Evolutionary conservation across 1,140 invertebrate genomes (phyloP), one percentile per base, ranked within the genome.

Genomic region (Trialeurodes vaporariorum): DNA sequence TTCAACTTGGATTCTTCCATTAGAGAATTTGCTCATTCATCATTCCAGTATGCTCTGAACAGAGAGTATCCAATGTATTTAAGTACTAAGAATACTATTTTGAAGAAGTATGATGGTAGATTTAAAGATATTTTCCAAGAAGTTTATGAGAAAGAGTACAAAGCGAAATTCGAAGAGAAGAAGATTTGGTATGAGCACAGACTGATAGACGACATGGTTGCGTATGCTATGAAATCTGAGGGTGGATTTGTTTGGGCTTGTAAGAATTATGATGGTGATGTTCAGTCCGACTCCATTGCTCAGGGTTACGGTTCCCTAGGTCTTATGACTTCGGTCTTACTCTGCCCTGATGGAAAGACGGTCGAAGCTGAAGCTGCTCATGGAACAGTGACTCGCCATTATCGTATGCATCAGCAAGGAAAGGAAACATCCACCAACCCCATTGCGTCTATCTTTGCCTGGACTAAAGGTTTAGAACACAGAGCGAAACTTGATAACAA

Each of bases 71-170:
- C 95, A 11, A 80, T 98, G 5, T 98, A 98, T 78, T 81, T 99
- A 76, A 97, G 94, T 71, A 99, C 97, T 2, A 99, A 99, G 79
- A 99, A 99, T 76, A 99, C 97, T 0, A 99, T 99, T 77, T 83
- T 99, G 22, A 99, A 99, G 79, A 88, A 90, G 71, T 99, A 99
- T 77, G 97, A 99, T 80, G 97, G 97, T 0, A 85, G 95, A 70
- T 99, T 99, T 79, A 99, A 99, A 79, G 96, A 99, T 74, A 98
- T 99, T 73, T 99, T 99, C 83, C 89, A 98, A 81, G 94, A 97
- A 63, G 93, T 99, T 75, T 99, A 96, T 77, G 89, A 98, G 9
- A 87, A 83, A 59, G 81, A 96, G 65, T 99, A 98, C 79, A 95
- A 95, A 77, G 49, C 78, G 1, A 76, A 90, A 67, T 99, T 83